A percentile compares a stretch with the other conserved stretches of the same genome.
Conservation (phyloP, 2,888 invertebrate genomes). For the Synanthedon tipuliformis region DNA sequence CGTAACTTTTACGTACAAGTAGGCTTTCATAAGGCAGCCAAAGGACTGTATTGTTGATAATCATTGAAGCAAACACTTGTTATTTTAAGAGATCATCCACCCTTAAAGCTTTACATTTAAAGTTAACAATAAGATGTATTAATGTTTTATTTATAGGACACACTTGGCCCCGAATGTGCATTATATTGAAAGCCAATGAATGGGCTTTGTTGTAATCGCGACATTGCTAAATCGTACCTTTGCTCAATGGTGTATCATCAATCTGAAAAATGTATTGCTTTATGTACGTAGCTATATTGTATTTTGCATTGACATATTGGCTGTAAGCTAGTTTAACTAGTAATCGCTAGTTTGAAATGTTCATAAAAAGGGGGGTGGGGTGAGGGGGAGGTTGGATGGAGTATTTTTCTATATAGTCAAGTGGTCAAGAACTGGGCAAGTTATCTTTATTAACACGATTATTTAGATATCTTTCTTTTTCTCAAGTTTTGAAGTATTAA, state of each 20-base stretch:
- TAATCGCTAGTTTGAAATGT: too few species aligned
- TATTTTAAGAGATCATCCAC: constrained; percentile 71
- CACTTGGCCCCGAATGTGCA: constrained; percentile 51
- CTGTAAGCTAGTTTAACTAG: too few species aligned
- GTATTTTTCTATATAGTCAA: too few species aligned
- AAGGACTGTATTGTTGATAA: constrained; percentile 67
- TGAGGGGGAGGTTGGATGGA: too few species aligned
- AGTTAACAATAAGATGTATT: constrained; percentile 56
- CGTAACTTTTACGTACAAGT: constrained; percentile 10
- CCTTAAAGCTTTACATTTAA: constrained; percentile 60
- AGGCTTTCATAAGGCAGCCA: constrained; percentile 65
- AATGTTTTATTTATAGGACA: constrained; percentile 68
- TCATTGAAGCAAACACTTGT: constrained; percentile 72
- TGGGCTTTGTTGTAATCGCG: constrained; percentile 28
- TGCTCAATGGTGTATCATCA: constrained; percentile 34
- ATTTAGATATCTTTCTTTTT: too few species aligned
- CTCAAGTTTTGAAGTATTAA: too few species aligned
- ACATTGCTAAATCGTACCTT: constrained; percentile 39
- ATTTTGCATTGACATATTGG: too few species aligned
- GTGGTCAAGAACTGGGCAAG: too few species aligned
- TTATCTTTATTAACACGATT: too few species aligned
- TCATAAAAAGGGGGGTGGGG: too few species aligned
- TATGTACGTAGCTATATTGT: too few species aligned
- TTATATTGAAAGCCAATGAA: constrained; percentile 41
- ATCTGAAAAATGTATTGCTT: constrained; percentile 32